Evolutionary conservation across 2,888 invertebrate species (phyloP), one percentile per base, ranked within the genome.

Genomic region (Noctua fimbriata): DNA sequence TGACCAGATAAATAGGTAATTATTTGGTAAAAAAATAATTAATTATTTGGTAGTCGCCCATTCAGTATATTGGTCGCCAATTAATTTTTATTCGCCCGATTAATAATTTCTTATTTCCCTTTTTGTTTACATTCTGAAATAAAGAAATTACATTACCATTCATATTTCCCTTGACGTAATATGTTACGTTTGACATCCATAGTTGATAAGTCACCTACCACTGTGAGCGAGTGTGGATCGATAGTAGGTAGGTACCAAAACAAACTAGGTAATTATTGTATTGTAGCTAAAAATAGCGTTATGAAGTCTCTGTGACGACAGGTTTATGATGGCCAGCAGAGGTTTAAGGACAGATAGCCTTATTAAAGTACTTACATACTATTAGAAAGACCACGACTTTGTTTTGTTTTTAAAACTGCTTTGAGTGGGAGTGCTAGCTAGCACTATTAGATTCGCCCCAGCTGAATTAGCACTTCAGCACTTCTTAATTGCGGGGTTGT

Each of bases 251-350:
- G 28, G 60, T 60, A 60, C 28, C 24, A 66, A 66, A 77, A 78
- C 72, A 60, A 69, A 86, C 79, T 18, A 36, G 1, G 36, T 36
- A 82, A 79, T 52, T 79, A 82, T 78, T 84, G 72, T 73, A 74
- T 78, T 41, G 69, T 47, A 66, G 47, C 70, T 87, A 87, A 80
- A 84, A 76, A 87, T 88, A 88, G 21, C 14, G 2, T 44, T 3
- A 21, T 55, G 16, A 36, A 18, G 73, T 72, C 44, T 72, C 58
- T 24, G 44, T 49, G 32, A 44, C 16, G 28, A 49, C 1, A n/a
- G 36, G 16, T 36, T 78, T 49, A 69, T 63, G 52, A 55, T 36
- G 52, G 21, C 0, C 24, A 10, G 12, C 41, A 60, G 36, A 65
- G 7, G 41, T 44, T 52, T 24, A 66, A 21, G 52, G 49, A 12